Percentiles rank a stretch among this genome's conserved stretches.
phyloP scores from a whole-genome alignment of 1,140 invertebrate genomes.

The Psilanteris sp. region DNA sequence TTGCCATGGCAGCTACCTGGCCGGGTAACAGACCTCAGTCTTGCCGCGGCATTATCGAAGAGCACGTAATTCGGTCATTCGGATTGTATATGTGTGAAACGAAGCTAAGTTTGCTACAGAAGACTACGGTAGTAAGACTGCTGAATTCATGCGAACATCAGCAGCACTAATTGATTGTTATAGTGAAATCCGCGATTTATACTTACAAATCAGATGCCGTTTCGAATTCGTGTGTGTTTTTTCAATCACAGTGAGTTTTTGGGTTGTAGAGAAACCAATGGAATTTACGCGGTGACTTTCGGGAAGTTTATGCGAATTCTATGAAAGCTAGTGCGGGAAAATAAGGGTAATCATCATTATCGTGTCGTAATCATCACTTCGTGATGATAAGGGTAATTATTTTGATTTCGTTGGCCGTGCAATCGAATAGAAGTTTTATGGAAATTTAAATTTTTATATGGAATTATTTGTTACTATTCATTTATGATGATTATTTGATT shows the following conservation, averaged over 20 bases:
- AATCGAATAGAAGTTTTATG: too few species aligned
- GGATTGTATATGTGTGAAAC: slow-evolving; percentile 2
- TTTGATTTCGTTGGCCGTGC: not conserved
- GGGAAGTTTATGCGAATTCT: slow-evolving; percentile 1
- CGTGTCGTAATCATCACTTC: too few species aligned
- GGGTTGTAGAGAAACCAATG: slow-evolving; percentile 15
- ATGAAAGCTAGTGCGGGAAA: slow-evolving; percentile 24
- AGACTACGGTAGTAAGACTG: not conserved
- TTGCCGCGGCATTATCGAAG: slow-evolving; percentile 70
- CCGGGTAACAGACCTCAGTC: slow-evolving; percentile 75
- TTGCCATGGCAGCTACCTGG: slow-evolving; percentile 78
- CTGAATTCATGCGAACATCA: slow-evolving; percentile 7
- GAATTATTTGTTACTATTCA: too few species aligned
- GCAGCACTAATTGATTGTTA: slow-evolving; percentile 1
- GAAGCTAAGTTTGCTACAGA: slow-evolving; percentile 7
- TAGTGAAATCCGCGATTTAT: slow-evolving; percentile 3
- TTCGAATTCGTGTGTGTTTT: slow-evolving; percentile 19
- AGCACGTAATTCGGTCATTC: slow-evolving; percentile 8
- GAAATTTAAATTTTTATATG: too few species aligned
- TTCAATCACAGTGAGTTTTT: slow-evolving; percentile 5
- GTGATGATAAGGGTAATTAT: slow-evolving; percentile 44
- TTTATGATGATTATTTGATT: too few species aligned
- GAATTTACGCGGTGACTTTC: slow-evolving; percentile 25
- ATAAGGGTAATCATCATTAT: too few species aligned
- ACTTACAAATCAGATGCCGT: slow-evolving; percentile 20